A percentile compares a stretch with the other conserved stretches of the same genome.
phyloP scores from a whole-genome alignment of 2,113 vertebrate genomes.

The Sylvietta virens region DNA sequence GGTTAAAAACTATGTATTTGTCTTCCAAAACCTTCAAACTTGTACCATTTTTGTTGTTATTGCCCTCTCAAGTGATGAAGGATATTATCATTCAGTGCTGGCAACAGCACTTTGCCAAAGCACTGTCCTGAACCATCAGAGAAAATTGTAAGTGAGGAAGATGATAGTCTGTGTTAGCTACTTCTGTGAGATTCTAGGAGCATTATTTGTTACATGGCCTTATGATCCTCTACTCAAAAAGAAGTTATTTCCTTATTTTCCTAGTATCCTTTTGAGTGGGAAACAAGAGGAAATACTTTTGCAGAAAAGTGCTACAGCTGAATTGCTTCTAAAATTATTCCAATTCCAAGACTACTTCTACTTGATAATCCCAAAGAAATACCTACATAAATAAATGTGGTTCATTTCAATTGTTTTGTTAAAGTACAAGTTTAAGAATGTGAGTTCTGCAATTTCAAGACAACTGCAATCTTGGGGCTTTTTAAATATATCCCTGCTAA shows the following conservation, averaged over 20 bases:
- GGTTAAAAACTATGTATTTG: neutral
- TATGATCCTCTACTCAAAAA: neutral
- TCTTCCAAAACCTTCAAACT: neutral
- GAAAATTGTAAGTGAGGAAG: neutral
- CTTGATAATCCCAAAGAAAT: neutral
- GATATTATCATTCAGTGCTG: neutral
- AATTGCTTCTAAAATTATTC: conserved; percentile 28
- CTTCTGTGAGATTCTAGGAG: neutral
- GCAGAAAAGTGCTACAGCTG: neutral
- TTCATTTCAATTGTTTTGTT: conserved; percentile 14
- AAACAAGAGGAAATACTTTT: neutral
- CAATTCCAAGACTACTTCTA: neutral
- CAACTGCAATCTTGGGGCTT: neutral
- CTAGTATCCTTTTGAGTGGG: neutral
- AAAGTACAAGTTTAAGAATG: neutral
- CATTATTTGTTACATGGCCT: neutral
- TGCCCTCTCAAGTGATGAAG: neutral
- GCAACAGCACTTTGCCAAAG: neutral
- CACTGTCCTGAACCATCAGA: neutral
- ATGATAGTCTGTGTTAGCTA: neutral
- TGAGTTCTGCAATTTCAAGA: neutral
- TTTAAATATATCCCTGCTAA: neutral
- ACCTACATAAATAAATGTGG: neutral
- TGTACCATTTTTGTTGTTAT: neutral
- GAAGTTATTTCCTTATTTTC: conserved; percentile 9